phyloP scores from a whole-genome alignment of 2,113 vertebrate genomes.

The Eidolon helvum region DNA sequence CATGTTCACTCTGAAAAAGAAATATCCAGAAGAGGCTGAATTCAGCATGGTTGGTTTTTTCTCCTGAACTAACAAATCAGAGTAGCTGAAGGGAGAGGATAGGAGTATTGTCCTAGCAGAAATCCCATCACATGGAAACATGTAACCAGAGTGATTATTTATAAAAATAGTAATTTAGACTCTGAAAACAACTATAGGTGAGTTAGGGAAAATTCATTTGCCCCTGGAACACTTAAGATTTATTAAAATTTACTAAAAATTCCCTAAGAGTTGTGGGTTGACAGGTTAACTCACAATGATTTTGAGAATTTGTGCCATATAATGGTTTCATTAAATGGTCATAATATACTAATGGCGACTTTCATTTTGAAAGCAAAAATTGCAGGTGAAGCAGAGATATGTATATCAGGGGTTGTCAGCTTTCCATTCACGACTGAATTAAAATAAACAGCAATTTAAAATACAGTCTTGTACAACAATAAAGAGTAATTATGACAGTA shows the following conservation, averaged over 20 bases:
- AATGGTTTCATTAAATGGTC: background rate
- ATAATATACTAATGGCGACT: background rate
- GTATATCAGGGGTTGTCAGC: background rate
- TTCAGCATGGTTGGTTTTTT: background rate
- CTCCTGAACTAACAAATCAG: background rate
- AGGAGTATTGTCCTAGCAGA: background rate
- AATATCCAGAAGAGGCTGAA: background rate
- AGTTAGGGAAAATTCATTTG: background rate
- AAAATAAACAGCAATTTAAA: slow-evolving; percentile 40
- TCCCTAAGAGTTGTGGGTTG: background rate
- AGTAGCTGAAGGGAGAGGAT: background rate
- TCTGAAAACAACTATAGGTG: background rate
- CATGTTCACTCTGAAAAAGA: background rate
- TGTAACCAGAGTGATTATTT: background rate
- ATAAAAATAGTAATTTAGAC: background rate
- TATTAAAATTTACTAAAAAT: background rate
- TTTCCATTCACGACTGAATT: slow-evolving; percentile 22
- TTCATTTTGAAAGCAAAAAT: slow-evolving; percentile 39
- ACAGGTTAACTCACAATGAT: background rate
- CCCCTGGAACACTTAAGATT: background rate
- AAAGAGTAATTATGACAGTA: slow-evolving; percentile 44
- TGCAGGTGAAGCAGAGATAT: background rate
- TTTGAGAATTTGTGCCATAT: background rate
- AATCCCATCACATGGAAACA: background rate
- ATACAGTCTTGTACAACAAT: background rate